A percentile compares a stretch with the other conserved stretches of the same genome.
Evolutionary conservation across 2,797 vertebrate species (phyloP).

Genomic region (Taeniopygia guttata): DNA sequence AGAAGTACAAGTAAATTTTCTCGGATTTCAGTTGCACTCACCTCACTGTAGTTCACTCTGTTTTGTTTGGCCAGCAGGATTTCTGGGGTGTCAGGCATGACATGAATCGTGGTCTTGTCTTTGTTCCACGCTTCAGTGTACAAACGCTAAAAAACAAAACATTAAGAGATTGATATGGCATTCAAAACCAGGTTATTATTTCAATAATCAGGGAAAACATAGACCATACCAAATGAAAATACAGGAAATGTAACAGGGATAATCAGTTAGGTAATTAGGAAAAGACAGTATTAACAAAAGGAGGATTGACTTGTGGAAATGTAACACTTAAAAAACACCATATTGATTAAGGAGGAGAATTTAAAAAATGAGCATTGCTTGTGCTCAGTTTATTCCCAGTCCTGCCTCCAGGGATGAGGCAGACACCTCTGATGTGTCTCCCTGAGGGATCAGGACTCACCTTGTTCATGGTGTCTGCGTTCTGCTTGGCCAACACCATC

Average conservation of each 20-base stretch:
- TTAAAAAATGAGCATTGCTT: background rate
- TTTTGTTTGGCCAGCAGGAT: conserved; percentile 78
- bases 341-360: background rate
- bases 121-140: conserved; percentile 82
- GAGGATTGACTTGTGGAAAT: background rate
- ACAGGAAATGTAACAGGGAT: background rate
- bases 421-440: background rate
- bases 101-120: conserved; percentile 76
- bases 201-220: background rate
- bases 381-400: background rate
- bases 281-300: background rate
- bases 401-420: background rate
- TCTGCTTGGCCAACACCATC: conserved; percentile 76
- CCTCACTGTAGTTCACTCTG: conserved; percentile 76
- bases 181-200: background rate
- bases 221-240: background rate
- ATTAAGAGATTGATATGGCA: background rate
- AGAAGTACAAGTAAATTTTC: background rate
- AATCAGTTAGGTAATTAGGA: background rate
- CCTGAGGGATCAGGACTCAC: background rate
- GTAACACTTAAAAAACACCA: background rate
- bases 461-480: conserved; percentile 77
- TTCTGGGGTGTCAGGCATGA: conserved; percentile 83
- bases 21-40: conserved; percentile 32
- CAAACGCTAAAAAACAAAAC: conserved; percentile 56